Conservation (phyloP, 1,140 invertebrate genomes). For the Cotesia glomerata region DNA sequence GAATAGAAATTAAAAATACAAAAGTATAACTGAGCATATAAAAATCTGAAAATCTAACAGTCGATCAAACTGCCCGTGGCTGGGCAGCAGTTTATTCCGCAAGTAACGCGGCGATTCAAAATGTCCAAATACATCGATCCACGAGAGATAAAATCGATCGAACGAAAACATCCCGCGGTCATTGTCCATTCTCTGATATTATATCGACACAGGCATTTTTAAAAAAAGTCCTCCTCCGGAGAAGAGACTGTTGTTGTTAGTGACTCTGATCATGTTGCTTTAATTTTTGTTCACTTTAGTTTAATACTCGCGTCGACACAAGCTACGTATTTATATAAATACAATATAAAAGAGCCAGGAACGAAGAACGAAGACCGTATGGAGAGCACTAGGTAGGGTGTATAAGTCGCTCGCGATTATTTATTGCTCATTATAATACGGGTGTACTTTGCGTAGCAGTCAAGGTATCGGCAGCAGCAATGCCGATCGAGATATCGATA, state of each 20-base stretch:
- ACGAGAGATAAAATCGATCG: slow-evolving; percentile 4
- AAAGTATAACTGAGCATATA: too few relatives aligned
- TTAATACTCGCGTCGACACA: background rate
- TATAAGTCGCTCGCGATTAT: slow-evolving; percentile 45
- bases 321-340: too few relatives aligned
- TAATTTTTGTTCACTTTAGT: background rate
- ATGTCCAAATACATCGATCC: slow-evolving; percentile 30
- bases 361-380: slow-evolving; percentile 4
- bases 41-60: too few relatives aligned
- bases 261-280: background rate
- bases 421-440: slow-evolving; percentile 56
- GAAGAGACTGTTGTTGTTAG: background rate
- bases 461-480: slow-evolving; percentile 45
- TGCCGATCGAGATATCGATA: slow-evolving; percentile 54
- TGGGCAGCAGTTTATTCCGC: background rate
- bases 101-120: slow-evolving; percentile 24
- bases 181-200: background rate
- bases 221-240: too few relatives aligned
- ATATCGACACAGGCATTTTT: too few relatives aligned
- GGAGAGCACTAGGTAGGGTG: slow-evolving; percentile 16
- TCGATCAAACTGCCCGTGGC: background rate
- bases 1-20: too few relatives aligned
- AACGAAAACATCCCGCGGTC: background rate
- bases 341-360: background rate
- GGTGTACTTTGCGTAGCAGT: slow-evolving; percentile 29